A percentile compares a stretch with the other conserved stretches of the same genome.
These are phyloP conservation scores for Diplodus puntazzo DNA, from an alignment of 2,797 vertebrate genomes.

Conservation along the genomic window DNA sequence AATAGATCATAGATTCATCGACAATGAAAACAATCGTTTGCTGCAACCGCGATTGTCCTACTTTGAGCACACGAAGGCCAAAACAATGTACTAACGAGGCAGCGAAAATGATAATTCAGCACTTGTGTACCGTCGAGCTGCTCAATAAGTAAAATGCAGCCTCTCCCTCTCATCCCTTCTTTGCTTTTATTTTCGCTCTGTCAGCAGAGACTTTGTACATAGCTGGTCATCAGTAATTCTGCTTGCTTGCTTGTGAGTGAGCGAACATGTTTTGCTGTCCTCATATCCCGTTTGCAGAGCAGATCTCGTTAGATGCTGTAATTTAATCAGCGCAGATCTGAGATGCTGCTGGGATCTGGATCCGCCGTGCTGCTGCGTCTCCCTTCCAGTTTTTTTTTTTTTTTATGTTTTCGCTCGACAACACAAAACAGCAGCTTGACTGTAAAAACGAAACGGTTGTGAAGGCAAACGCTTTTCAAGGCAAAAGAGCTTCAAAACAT, in stretches of 20 bases:
- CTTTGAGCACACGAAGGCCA: not conserved
- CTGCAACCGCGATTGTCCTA: no score
- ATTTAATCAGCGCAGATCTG: conserved; percentile 32
- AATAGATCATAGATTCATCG: no score
- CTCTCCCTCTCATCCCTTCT: conserved; percentile 4
- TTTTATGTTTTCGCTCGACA: not conserved
- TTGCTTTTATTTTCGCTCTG: conserved; percentile 21
- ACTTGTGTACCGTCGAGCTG: conserved; percentile 19
- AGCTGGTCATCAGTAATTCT: conserved; percentile 33
- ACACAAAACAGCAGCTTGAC: not conserved
- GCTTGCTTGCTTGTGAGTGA: conserved; percentile 22
- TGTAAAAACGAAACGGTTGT: not conserved
- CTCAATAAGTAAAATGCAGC: conserved; percentile 22
- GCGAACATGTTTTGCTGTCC: conserved; percentile 21
- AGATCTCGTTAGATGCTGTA: conserved; percentile 50
- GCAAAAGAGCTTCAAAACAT: not conserved
- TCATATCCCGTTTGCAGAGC: conserved; percentile 42
- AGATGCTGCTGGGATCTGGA: conserved; percentile 16
- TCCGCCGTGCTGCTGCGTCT: not conserved
- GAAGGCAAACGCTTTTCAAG: not conserved
- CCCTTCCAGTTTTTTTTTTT: not conserved
- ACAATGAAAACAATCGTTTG: no score
- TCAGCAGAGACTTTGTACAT: conserved; percentile 45
- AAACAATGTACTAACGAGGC: conserved; percentile 34
- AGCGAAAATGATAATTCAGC: conserved; percentile 39